Evolutionary conservation across 2,113 vertebrate species (phyloP), one percentile per base, ranked within the genome.

Genomic region (Dicentrarchus labrax): DNA sequence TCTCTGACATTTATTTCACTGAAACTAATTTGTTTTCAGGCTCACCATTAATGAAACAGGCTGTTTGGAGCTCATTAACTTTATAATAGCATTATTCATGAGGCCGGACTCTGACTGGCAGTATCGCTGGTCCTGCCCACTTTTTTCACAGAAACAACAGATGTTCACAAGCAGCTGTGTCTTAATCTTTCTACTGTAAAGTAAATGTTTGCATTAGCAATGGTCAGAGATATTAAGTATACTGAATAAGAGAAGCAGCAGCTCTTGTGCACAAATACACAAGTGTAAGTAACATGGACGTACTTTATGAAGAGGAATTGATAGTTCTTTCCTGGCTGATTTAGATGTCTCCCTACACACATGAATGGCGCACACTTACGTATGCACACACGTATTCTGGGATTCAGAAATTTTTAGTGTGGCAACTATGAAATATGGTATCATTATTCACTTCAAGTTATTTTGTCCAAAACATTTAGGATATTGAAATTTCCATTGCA

Each of bases 21-120:
- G 4, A 30, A 56, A 36, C 6, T 38, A 12, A n/a, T 77, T 57
- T 67, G 38, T 12, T 36, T 66, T 16, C 12, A 67, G 43, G 0
- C n/a, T 15, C 15, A 12, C 5, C 24, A 9, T n/a, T 50, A 45
- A 71, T 11, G 17, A 9, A 62, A 30, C 19, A 48, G 38, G 41
- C 51, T 19, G 43, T 43, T 8, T 30, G 16, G 45, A 43, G 56
- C 47, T 72, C 67, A 79, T 71, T 71, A 72, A 64, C 7, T 6
- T 62, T 3, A 47, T 64, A 47, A 56, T 21, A 47, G 24, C 10
- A 30, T 36, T 45, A 72, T 38, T 72, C 38, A 72, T 64, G 39
- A 72, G 39, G 16, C n/a, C 9, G 30, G 9, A 0, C 64, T 21
- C 22, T 61, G 22, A 15, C 48, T 45, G 15, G n/a, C 11, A 54